A percentile compares a stretch with the other conserved stretches of the same genome.
Evolutionary conservation across 2,113 vertebrate genomes (phyloP).

Genomic region (Albula glossodonta): DNA sequence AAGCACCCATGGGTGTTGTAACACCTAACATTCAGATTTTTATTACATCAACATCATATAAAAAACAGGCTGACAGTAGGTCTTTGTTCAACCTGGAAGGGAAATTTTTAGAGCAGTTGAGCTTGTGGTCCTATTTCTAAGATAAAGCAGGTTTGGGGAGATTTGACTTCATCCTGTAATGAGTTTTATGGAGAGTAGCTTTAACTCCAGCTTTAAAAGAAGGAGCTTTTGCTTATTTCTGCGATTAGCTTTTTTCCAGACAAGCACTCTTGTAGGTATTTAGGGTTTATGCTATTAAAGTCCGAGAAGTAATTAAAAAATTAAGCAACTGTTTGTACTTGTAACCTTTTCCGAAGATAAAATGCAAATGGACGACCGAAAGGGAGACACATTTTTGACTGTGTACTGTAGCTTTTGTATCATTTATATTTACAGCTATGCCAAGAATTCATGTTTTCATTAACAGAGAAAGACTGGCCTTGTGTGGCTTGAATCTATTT

Average conservation of each 20-base stretch:
- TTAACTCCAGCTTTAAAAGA: background rate
- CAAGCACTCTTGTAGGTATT: background rate
- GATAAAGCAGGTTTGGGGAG: background rate
- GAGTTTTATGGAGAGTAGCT: background rate
- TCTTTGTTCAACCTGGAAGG: background rate
- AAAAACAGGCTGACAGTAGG: background rate
- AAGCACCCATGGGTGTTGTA: background rate
- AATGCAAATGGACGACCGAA: background rate
- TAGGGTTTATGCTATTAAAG: background rate
- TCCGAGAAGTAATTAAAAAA: background rate
- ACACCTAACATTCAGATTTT: background rate
- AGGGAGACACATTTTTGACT: background rate
- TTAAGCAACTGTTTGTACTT: background rate
- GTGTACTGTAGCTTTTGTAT: background rate
- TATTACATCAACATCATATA: background rate
- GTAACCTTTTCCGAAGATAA: background rate
- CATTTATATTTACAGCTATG: background rate
- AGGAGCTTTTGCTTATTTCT: background rate
- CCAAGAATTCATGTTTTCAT: background rate
- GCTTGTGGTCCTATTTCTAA: background rate
- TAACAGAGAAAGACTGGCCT: background rate
- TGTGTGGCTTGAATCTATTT: background rate
- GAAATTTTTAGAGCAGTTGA: background rate
- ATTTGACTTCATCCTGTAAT: constrained; percentile 7
- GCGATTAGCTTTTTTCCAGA: background rate